phyloP scores from a whole-genome alignment of 92 coral and sea anemone genomes.

The Parazoanthus swiftii region DNA sequence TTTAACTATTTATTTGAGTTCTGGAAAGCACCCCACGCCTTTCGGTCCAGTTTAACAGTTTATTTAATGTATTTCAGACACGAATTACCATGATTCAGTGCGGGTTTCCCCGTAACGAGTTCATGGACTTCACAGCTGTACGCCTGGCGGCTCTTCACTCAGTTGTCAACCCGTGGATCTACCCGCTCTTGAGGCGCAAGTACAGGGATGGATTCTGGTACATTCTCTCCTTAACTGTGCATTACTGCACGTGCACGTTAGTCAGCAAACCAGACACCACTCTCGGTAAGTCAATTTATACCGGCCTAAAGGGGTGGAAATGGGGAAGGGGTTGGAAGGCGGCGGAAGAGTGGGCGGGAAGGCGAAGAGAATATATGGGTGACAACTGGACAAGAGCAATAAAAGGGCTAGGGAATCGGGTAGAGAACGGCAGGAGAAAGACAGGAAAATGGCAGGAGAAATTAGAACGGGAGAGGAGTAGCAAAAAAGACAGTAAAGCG shows the following conservation, averaged over 20 bases:
- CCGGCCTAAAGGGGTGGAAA: neutral
- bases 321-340: neutral
- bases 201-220: conserved; percentile 94
- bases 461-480: too few species aligned
- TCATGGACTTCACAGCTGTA: conserved; percentile 80
- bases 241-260: conserved; percentile 73
- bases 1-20: too few species aligned
- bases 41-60: neutral
- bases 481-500: too few species aligned
- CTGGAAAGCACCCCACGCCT: neutral
- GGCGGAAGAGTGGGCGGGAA: neutral
- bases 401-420: too few species aligned
- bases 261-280: conserved; percentile 70
- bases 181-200: conserved; percentile 83
- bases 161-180: conserved; percentile 89
- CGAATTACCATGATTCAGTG: conserved; percentile 82
- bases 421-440: neutral
- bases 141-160: conserved; percentile 91
- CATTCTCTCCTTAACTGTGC: conserved; percentile 65
- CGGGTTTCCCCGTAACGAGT: conserved; percentile 80
- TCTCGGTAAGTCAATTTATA: conserved; percentile 52
- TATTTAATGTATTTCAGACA: conserved; percentile 49
- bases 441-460: too few species aligned
- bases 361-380: neutral
- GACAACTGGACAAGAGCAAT: neutral